Conservation (phyloP, 1,140 invertebrate genomes). For the Cephus cinctus region DNA sequence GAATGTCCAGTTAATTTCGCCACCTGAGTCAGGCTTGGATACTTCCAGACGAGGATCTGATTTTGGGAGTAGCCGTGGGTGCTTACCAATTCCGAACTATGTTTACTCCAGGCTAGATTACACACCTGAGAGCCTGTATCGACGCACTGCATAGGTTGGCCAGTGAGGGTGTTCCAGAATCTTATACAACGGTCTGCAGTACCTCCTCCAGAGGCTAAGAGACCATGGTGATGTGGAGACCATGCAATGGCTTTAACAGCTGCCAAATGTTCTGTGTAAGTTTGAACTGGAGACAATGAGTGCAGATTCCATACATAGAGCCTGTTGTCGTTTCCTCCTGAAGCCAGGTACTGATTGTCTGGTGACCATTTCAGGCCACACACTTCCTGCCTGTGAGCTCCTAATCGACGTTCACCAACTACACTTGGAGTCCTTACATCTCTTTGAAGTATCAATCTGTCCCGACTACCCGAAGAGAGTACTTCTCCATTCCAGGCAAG, state of each 20-base stretch:
- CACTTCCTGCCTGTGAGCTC: slow-evolving; percentile 95
- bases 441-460: slow-evolving; percentile 90
- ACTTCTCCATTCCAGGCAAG: slow-evolving; percentile 98
- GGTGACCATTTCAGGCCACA: slow-evolving; percentile 99
- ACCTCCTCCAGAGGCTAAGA: slow-evolving; percentile 96
- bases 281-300: slow-evolving; percentile 86
- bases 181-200: slow-evolving; percentile 97
- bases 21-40: slow-evolving; percentile 94
- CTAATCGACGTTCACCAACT: slow-evolving; percentile 75
- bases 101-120: slow-evolving; percentile 99
- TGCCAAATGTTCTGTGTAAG: slow-evolving; percentile 96
- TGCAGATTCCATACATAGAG: slow-evolving; percentile 97
- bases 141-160: slow-evolving; percentile 97
- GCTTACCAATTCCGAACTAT: slow-evolving; percentile 96
- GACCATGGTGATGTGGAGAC: slow-evolving; percentile 98
- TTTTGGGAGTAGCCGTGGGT: slow-evolving; percentile 99
- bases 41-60: slow-evolving; percentile 99
- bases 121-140: slow-evolving; percentile 99
- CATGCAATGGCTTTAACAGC: slow-evolving; percentile 99
- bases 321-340: slow-evolving; percentile 98
- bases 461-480: slow-evolving; percentile 93
- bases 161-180: slow-evolving; percentile 99
- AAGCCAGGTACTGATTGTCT: slow-evolving; percentile 96
- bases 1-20: slow-evolving; percentile 98
- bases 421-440: slow-evolving; percentile 87